phyloP scores from a whole-genome alignment of 35 echinoderm and acorn worm species.

The Lytechinus pictus region DNA sequence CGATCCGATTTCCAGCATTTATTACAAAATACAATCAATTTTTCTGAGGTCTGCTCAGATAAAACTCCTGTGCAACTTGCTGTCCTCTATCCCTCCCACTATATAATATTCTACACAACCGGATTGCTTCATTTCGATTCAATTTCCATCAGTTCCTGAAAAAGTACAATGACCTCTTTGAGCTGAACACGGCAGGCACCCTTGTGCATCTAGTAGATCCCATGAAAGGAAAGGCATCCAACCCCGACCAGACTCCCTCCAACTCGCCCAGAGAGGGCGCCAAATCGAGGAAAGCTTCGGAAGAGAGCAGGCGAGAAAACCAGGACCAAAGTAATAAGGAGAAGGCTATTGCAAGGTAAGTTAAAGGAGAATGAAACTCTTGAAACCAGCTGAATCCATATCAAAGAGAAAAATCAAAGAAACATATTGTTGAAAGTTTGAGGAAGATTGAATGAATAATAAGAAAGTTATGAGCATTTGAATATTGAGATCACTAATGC shows the following conservation, averaged over 20 bases:
- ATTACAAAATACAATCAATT: too few species aligned
- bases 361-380: too few species aligned
- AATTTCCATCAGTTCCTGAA: conserved; percentile 76
- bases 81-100: too few species aligned
- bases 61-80: too few species aligned
- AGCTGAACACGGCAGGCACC: conserved; percentile 42
- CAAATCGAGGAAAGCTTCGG: background rate
- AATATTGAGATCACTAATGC: too few species aligned
- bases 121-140: background rate
- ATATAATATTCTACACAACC: background rate
- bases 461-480: too few species aligned
- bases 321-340: conserved; percentile 38
- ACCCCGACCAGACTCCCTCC: conserved; percentile 1
- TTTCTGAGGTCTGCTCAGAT: too few species aligned
- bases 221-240: conserved; percentile 28
- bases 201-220: conserved; percentile 66
- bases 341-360: background rate
- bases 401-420: too few species aligned
- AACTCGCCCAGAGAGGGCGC: background rate
- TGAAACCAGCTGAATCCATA: too few species aligned
- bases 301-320: background rate
- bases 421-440: too few species aligned
- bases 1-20: too few species aligned
- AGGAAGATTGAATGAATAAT: too few species aligned
- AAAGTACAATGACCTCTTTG: conserved; percentile 78